Base-by-base conservation (phyloP, 2,797 vertebrate species). In the Emys orbicularis region DNA sequence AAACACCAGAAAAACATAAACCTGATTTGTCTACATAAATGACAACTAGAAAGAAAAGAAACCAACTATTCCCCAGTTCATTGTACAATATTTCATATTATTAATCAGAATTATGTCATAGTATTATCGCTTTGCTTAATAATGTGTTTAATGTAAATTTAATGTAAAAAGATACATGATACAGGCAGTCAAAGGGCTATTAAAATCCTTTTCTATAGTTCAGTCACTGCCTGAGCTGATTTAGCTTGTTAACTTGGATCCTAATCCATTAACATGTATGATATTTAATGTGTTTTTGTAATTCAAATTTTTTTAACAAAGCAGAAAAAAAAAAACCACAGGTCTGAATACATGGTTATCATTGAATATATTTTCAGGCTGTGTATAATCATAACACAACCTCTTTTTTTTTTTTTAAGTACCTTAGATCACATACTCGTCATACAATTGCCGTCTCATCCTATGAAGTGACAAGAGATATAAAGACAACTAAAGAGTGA, bases 61-160 rank as follows among this genome's bases (percentile, higher is more conserved):
- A 87, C 19, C 54, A 94, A 94, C 84, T 94, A 90, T 56, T n/a
- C 87, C 81, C 27, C 49, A 85, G 29, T 93, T 96, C 97, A 93
- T 49, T 80, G 23, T 19, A 6, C 92, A 97, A 90, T 94, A 89
- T 59, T 94, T 97, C 80, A 84, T 31, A 54, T 87, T 96, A 96
- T 93, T 94, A 87, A 95, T 95, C 94, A 96, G 86, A 96, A 94
- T 96, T 97, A 93, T 68, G 92, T 95, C 90, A 95, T 49, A 54
- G 88, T 79, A 89, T 95, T 97, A 97, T 96, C 94, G 86, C 77
- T 97, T 96, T 92, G 57, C 89, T 95, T 97, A 97, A 97, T 95
- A 97, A 95, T 90, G 80, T 96, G 89, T 88, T 97, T 96, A 97
- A 97, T 97, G 94, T 93, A 97, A 97, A 92, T 97, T 96, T 97